phyloP scores from a whole-genome alignment of 2,797 vertebrate species.

The Xerus rutilus region DNA sequence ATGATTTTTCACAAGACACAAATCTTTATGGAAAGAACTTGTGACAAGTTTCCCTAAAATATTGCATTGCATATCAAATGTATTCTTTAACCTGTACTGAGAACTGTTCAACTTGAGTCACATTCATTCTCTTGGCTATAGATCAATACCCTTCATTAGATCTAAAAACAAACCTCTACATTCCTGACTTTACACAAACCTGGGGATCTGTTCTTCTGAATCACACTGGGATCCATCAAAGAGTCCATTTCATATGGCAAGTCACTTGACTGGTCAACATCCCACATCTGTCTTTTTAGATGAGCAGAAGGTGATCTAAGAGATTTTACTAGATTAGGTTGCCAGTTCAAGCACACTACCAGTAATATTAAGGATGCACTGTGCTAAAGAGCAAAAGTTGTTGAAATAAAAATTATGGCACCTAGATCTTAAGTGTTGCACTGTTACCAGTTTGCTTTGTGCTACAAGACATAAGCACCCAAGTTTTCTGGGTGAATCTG shows the following conservation, averaged over 20 bases:
- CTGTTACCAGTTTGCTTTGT: neutral
- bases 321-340: neutral
- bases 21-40: neutral
- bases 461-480: neutral
- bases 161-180: constrained; percentile 2
- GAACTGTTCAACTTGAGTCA: neutral
- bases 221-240: neutral
- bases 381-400: neutral
- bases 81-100: neutral
- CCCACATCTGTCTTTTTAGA: neutral
- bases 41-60: neutral
- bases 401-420: neutral
- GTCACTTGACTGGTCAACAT: neutral
- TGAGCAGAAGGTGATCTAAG: neutral
- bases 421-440: neutral
- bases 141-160: neutral
- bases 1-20: constrained; percentile 22
- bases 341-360: neutral
- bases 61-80: neutral
- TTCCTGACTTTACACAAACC: neutral
- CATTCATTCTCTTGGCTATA: neutral
- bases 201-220: neutral
- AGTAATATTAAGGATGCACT: neutral
- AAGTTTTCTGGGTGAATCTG: neutral
- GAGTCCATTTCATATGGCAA: neutral